Base-by-base conservation (phyloP, 2,888 invertebrate species). In the Pachycephus smyrnensis region DNA sequence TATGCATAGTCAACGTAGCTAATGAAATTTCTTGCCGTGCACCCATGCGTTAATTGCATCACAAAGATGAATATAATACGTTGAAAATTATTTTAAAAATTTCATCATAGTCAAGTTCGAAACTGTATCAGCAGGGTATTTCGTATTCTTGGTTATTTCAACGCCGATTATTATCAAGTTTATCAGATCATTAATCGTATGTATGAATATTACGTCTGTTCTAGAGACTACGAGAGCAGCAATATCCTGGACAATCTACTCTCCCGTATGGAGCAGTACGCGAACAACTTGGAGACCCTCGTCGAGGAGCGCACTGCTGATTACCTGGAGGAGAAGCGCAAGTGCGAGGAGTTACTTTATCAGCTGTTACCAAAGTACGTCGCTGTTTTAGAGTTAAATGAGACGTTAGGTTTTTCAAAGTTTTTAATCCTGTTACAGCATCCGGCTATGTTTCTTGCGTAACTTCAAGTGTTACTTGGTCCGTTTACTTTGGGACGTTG, bases 261-360 rank as follows among this genome's bases (percentile, higher is more conserved):
- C 75, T 97, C 97, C 78, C 97, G 99, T 84, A 99, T 99, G 99
- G 99, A 99, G 91, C 98, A 98, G 91, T 99, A 99, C 90, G 99
- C 99, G 68, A 98, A 98, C 93, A 99, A 99, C 92, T 94, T 99
- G 92, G 99, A 99, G 93, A 95, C 96, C 71, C 93, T 99, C 84
- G 99, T 99, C 35, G 98, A 98, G 89, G 98, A 99, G 91, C 94
- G 99, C 84, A 99, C 99, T 0, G 96, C 97, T 80, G 99, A 99
- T 92, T 99, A 99, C 92, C 94, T 99, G 87, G 99, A 99, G 89
- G 99, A 99, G 92, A 99, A 99, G 93, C 96, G 98, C 87, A 99
- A 98, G 93, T 99, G 99, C 86, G 99, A 99, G 91, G 98, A 98
- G 88, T 93, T 99, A 6, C 94, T 99, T 0, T 99, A 99, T 92